Evolutionary conservation across 2,797 vertebrate genomes (phyloP), one percentile per base, ranked within the genome.

Genomic region (Lagocephalus sceleratus): DNA sequence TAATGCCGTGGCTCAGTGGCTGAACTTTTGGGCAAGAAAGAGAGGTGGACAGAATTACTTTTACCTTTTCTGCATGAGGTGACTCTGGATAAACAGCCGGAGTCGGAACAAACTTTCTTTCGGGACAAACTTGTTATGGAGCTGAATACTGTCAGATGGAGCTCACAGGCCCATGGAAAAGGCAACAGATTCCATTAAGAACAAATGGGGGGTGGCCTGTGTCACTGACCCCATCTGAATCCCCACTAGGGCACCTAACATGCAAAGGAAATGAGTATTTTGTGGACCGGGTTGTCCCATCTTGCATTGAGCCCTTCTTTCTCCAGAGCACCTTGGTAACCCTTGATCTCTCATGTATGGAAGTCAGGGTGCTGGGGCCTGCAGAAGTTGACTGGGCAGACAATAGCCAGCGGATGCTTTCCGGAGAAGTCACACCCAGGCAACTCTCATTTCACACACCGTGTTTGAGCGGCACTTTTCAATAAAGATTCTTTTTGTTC

Each of bases 1-100:
- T 98, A 98, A 98, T 94, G 94, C 96, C 76, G 90, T 92, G 92
- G 93, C 93, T 94, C 93, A 92, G 90, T 91, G 93, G 90, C 92
- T 93, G 92, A 94, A 96, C 93, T 93, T 92, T 94, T 68, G 70
- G 92, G 87, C 67, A 90, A 85, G 82, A 83, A 82, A 80, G 71
- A 85, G 85, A 86, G 75, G 76, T 87, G 82, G 81, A 92, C 90
- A 92, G 91, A 93, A 90, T 92, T 90, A 91, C 82, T 84, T 85
- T 73, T 84, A 89, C 85, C 85, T 93, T 92, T 88, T 87, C 80
- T 90, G 90, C 92, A 92, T 82, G 90, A 93, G 90, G 84, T 79
- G 92, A 91, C 92, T 92, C 84, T 82, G 90, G 90, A 92, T 92
- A 91, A 91, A 93, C 82, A 85, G 73, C 57, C 66, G 59, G 57